phyloP scores from a whole-genome alignment of 2,888 invertebrate species.

The Hirtodrosophila alboralis region DNA sequence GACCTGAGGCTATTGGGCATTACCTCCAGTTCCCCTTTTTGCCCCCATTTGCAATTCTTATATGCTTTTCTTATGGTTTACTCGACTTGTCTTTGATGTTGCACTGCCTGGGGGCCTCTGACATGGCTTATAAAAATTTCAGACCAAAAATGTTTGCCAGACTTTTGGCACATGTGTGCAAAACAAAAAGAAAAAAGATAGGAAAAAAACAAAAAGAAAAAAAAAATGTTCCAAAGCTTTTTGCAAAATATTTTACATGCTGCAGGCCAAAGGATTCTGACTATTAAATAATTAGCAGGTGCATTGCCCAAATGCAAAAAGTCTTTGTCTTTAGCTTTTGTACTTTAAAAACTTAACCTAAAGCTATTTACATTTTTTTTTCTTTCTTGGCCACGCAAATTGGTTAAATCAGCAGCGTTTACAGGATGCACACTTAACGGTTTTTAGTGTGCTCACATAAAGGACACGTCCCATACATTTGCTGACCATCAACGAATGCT shows the following conservation, averaged over 20 bases:
- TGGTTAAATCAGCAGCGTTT: conserved; percentile 71
- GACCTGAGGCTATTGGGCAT: conserved; percentile 63
- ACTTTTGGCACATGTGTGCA: conserved; percentile 8
- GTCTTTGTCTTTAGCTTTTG: no score
- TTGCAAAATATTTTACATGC: conserved; percentile 22
- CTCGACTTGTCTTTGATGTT: conserved; percentile 38
- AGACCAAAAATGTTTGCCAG: conserved; percentile 30
- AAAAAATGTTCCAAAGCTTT: conserved; percentile 24
- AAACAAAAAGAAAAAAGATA: conserved; percentile 3
- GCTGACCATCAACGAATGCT: conserved; percentile 72
- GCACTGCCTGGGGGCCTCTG: conserved; percentile 34
- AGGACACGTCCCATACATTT: conserved; percentile 71
- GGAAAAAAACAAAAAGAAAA: neutral
- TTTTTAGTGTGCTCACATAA: conserved; percentile 48
- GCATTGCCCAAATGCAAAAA: conserved; percentile 10
- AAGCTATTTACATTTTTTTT: conserved; percentile 6
- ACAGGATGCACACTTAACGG: conserved; percentile 72
- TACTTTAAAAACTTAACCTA: no score
- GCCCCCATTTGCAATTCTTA: conserved; percentile 1
- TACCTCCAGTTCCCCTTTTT: neutral
- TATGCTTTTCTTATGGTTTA: conserved; percentile 19
- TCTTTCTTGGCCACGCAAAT: conserved; percentile 48
- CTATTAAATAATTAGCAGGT: conserved; percentile 50
- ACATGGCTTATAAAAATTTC: conserved; percentile 57
- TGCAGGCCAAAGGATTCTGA: conserved; percentile 2